Evolutionary conservation across 2,888 invertebrate genomes (phyloP).

Genomic region (Hemistola chrysoprasaria): DNA sequence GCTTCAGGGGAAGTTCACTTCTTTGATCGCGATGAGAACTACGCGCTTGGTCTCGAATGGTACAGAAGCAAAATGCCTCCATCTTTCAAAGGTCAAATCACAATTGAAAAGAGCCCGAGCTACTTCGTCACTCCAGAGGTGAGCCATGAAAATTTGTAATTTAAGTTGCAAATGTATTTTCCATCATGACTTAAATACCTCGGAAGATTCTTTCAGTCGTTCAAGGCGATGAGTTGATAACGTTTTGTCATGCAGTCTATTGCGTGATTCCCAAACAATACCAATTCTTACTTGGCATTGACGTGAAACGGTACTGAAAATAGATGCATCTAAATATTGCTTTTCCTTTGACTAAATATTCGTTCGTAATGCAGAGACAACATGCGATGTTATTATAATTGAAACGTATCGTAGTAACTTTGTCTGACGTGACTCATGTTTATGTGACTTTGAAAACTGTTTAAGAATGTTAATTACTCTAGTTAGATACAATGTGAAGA

Average conservation of each 20-base stretch:
- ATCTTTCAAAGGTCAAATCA: conserved; percentile 95
- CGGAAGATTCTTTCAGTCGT: conserved; percentile 14
- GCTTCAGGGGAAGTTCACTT: conserved; percentile 98
- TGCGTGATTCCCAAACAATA: conserved; percentile 29
- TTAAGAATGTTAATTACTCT: conserved; percentile 9
- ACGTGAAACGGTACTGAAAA: conserved; percentile 22
- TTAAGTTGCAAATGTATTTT: conserved; percentile 17
- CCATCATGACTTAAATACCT: conserved; percentile 5
- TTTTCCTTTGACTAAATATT: conserved; percentile 11
- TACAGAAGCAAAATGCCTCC: conserved; percentile 97
- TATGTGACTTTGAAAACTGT: conserved; percentile 17
- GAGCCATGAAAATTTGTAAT: conserved; percentile 45
- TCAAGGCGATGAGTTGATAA: conserved; percentile 23
- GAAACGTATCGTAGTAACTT: conserved; percentile 5
- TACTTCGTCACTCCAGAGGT: conserved; percentile 98
- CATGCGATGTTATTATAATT: conserved; percentile 16
- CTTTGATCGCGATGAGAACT: conserved; percentile 97
- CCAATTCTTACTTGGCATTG: conserved; percentile 19
- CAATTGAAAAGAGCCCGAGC: conserved; percentile 98
- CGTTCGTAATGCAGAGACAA: conserved; percentile 7
- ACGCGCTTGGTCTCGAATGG: conserved; percentile 96
- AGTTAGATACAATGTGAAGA: conserved; percentile 9
- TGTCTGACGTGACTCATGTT: not conserved
- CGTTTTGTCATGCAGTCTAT: conserved; percentile 28
- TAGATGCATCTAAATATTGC: conserved; percentile 22